Conservation (phyloP, 1,140 invertebrate species). For the Caenorhabditis briggsae region DNA sequence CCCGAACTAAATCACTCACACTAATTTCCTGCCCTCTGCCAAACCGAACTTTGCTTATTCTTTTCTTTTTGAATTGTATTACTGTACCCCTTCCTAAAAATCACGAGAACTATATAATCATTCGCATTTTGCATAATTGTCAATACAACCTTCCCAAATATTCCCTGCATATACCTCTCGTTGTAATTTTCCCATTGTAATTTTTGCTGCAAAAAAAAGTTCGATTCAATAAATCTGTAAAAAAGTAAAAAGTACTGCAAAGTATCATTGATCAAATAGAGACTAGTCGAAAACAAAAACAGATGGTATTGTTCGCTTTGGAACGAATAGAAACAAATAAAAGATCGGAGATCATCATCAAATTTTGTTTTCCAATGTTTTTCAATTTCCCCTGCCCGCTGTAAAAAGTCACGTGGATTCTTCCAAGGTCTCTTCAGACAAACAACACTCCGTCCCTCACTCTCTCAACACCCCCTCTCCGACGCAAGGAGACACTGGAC, state of each 20-base stretch:
- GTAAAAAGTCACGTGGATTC: constrained; percentile 38
- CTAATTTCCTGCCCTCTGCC: neutral
- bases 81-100: neutral
- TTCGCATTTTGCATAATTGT: constrained; percentile 47
- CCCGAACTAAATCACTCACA: constrained; percentile 64
- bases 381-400: neutral
- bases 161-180: neutral
- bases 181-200: constrained; percentile 3
- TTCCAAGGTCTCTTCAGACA: neutral
- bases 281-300: constrained; percentile 7
- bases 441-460: neutral
- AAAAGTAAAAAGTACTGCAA: neutral
- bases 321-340: neutral
- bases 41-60: neutral
- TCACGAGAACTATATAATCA: neutral
- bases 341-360: neutral
- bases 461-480: neutral
- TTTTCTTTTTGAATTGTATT: no score
- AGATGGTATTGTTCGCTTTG: neutral
- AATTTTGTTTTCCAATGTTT: neutral
- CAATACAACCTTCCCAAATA: neutral
- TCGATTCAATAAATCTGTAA: constrained; percentile 12
- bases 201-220: neutral
- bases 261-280: neutral
- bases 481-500: neutral